Base-by-base conservation (phyloP, 2,797 vertebrate species). In the Ctenochaetus hawaiiensis region DNA sequence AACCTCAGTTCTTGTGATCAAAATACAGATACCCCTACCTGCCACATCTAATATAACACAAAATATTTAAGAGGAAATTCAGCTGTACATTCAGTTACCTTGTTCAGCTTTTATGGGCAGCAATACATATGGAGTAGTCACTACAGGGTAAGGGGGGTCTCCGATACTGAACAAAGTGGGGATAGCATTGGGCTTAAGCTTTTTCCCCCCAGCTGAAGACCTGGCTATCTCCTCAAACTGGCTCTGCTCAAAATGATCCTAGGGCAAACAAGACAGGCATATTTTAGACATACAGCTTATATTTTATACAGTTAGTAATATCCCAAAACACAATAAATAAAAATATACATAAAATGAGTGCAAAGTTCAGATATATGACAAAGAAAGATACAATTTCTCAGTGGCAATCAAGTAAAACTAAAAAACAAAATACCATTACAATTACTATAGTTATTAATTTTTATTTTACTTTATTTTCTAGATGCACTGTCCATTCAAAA, bases 211-310 rank as follows among this genome's bases (percentile, higher is more conserved):
- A 5, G 95, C 92, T 18, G 96, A 93, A 75, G 95, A 96, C 71
- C 94, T 90, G 14, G 96, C 96, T 11, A 96, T 92, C 84, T 96
- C 96, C 67, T 96, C 96, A 84, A 96, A 96, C 90, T 96, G 96
- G 68, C 92, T 96, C 68, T 91, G 92, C 75, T 96, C 95, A 88
- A 96, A 96, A 77, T 96, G 95, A 60, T 96, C 95, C 96, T 96
- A 71, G 5, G 11, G 45, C 20, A 61, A 49, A 72, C 12, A 34
- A 41, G 8, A 49, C 7, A 68, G 10, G 20, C 12, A 54, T 2
- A 6, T 34, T 7, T 34, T 34, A 34, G 30, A 34, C 30, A 34
- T 34, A 34, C 30, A 34, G 30, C 30, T 34, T 34, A 34, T 0
- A 51, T 5, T 59, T 53, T 1, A 52, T 23, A 7, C 44, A 65